Evolutionary conservation across 2,888 invertebrate genomes (phyloP), one percentile per base, ranked within the genome.

Genomic region (Malthinus seriepunctatus): DNA sequence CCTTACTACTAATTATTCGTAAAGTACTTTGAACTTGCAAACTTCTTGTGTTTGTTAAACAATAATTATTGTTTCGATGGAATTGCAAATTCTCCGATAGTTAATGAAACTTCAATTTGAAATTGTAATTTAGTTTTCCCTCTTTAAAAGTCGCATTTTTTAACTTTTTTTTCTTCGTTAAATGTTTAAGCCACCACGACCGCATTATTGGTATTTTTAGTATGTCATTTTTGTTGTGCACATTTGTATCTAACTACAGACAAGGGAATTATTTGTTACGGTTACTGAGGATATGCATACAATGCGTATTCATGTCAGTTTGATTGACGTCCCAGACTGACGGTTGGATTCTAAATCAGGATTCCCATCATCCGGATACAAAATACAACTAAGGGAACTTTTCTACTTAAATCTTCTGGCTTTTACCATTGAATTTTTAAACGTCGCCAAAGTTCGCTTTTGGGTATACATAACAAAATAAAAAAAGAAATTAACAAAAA

Each of bases 191-290:
- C 38, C 38, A 15, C 39, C 9, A n/a, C 15, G 39, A 9, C n/a
- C 23, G n/a, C 39, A 42, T 15, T 42, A 42, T 42, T 42, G 39
- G 23, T 42, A 42, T 42, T 42, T 42, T 42, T 15, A 23, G 15
- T 15, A 42, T 52, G 59, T 51, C 59, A 54, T 59, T 59, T 59
- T 59, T 54, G 49, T 32, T 49, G 35, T 35, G 49, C 33, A 42
- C 55, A 53, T 58, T 58, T 60, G 32, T 32, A 51, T 60, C 47
- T 51, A 55, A 56, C 45, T 55, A 56, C 61, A 61, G 54, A 61
- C 61, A 63, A 65, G 56, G 64, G 64, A 66, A 66, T 66, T 63
- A 64, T 66, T 64, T 66, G 66, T 64, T 63, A 63, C 61, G 54
- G 64, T 64, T 51, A 62, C 56, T 56, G 66, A 64, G 66, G 62